Base-by-base conservation (phyloP, 2,113 vertebrate species). In the Xenus cinereus region DNA sequence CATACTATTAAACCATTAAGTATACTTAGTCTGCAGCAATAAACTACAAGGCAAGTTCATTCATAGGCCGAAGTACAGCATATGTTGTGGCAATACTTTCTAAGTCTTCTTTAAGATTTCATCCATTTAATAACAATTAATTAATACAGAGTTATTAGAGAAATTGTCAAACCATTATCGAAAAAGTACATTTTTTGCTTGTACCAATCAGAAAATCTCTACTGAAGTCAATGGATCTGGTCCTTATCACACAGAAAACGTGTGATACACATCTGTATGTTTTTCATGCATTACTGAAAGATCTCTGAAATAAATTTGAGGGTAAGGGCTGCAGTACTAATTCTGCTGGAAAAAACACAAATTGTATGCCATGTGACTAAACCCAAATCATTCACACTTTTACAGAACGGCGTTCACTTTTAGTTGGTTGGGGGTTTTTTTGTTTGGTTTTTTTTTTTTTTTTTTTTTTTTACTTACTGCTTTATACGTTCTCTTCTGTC, bases 401-500 rank as follows among this genome's bases (percentile, higher is more conserved):
- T 35, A 79, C 28, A 87, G 24, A 68, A 6, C 23, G 2, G 1
- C 14, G 11, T 54, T 77, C 64, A 75, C 41, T 94, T 94, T 45
- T 27, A 81, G 12, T 16, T 86, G 15, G 35, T 86, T 60, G 17
- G 20, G n/a, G n/a, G n/a, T n/a, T n/a, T n/a, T 32, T 64, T 28
- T 23, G 17, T 18, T 45, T 20, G 20, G 8, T 46, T 46, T 46
- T 18, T 45, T 45, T 45, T 17, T 45, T 19, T 50, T 48, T 7
- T 26, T 51, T 27, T 14, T 21, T 53, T 64, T 41, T 94, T 68
- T 91, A 98, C 98, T 98, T 98, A 99, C 98, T 95, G 98, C 98
- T 98, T 99, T 99, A 84, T 99, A 99, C 0, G 98, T 99, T 97
- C 98, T 98, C 96, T 99, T 99, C 91, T 99, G 98, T 76, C 98